Conservation (phyloP, 2,797 vertebrate species). For the Nannoperca obscura region DNA sequence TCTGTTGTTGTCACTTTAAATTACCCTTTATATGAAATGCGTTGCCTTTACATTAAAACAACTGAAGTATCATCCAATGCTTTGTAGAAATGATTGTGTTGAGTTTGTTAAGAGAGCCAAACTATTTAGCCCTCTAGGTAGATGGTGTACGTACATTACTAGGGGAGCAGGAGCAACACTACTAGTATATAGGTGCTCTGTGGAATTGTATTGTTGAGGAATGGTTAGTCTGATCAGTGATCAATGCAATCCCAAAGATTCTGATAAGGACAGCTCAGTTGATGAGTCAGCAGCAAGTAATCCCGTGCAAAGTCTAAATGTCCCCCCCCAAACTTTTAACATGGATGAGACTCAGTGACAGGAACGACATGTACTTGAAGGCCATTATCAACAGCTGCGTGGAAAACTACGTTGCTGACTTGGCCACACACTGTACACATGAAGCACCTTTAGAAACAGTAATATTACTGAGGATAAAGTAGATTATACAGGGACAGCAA, state of each 20-base stretch:
- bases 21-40: not conserved
- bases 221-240: not conserved
- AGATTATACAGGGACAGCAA: not conserved
- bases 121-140: not conserved
- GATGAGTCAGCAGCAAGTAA: not conserved
- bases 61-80: not conserved
- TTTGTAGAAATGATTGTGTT: not conserved
- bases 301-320: not conserved
- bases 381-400: not conserved
- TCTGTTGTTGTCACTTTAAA: not conserved
- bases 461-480: constrained; percentile 1
- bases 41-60: not conserved
- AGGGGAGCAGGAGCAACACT: not conserved
- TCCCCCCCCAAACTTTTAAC: not conserved
- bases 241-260: constrained; percentile 6
- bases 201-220: not conserved
- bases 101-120: not conserved
- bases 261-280: not conserved
- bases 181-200: not conserved
- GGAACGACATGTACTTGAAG: not conserved
- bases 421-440: not conserved
- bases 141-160: not conserved
- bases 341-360: constrained; percentile 9
- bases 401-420: constrained; percentile 11
- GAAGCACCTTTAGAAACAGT: not conserved